These are phyloP conservation scores for Darevskia nairensis DNA, from an alignment of 2,797 vertebrate genomes.

Conservation along the genomic window DNA sequence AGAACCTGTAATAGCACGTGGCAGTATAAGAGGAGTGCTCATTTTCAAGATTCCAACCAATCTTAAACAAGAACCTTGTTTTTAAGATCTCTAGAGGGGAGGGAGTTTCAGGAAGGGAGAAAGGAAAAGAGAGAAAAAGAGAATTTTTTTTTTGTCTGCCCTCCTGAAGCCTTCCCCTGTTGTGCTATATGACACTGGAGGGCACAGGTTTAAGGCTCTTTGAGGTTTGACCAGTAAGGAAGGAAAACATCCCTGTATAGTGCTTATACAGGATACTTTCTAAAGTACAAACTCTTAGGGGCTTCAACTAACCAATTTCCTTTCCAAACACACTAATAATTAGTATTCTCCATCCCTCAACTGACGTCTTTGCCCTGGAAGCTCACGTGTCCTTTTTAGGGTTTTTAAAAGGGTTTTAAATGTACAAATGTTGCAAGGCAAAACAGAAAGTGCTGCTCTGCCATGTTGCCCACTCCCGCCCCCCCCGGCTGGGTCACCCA, in stretches of 20 bases:
- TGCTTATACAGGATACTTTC: background rate
- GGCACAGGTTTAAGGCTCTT: background rate
- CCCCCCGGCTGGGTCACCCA: no score
- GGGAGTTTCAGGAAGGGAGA: no score
- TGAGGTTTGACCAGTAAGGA: background rate
- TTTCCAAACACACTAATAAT: background rate
- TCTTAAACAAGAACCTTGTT: background rate
- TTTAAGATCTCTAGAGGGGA: background rate
- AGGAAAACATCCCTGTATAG: background rate
- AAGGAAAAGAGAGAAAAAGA: no score
- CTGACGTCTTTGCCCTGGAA: background rate
- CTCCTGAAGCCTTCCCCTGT: no score
- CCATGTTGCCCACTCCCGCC: background rate
- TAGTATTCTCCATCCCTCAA: no score
- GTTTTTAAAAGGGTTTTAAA: background rate
- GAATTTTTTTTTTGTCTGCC: no score
- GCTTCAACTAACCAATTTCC: background rate
- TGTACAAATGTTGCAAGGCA: no score
- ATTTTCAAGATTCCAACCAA: background rate
- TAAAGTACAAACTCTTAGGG: background rate
- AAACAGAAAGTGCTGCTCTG: no score
- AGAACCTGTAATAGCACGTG: background rate
- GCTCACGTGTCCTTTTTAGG: background rate
- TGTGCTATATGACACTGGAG: no score
- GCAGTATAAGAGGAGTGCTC: background rate